Percentiles rank a stretch among this genome's conserved stretches.
These are phyloP conservation scores for Tautogolabrus adspersus DNA, from an alignment of 2,113 vertebrate species.

Conservation along the genomic window DNA sequence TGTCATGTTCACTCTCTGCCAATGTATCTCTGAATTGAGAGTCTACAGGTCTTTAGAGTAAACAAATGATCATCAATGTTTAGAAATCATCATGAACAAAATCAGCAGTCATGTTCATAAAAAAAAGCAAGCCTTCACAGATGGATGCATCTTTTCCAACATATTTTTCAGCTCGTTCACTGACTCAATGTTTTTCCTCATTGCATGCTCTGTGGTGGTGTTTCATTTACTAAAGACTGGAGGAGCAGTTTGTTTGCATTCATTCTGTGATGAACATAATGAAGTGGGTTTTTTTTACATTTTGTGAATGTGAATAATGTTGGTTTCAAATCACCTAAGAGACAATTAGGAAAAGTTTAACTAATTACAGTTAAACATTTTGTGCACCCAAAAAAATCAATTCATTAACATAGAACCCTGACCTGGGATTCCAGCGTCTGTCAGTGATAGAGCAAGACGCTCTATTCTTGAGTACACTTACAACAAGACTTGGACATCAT, in stretches of 20 bases:
- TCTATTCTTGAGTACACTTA: no score
- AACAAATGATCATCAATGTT: not conserved
- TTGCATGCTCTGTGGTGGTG: conserved; percentile 21
- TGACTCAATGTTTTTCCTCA: not conserved
- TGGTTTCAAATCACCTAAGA: not conserved
- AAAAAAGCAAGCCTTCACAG: not conserved
- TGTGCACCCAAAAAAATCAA: no score
- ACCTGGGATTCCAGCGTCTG: no score
- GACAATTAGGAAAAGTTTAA: no score
- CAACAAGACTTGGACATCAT: no score
- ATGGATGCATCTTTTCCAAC: not conserved
- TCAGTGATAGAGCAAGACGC: no score
- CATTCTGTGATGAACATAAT: conserved; percentile 14
- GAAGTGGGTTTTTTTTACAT: conserved; percentile 2
- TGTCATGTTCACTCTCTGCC: not conserved
- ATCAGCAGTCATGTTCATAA: not conserved
- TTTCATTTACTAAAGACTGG: conserved; percentile 3
- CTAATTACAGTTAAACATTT: no score
- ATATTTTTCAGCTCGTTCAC: not conserved
- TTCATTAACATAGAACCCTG: no score
- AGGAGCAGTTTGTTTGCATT: conserved; percentile 30
- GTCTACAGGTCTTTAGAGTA: not conserved
- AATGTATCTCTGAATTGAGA: not conserved
- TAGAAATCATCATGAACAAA: not conserved
- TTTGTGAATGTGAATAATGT: conserved; percentile 42